phyloP scores from a whole-genome alignment of 2,888 invertebrate species.

The Acrobasis repandana region DNA sequence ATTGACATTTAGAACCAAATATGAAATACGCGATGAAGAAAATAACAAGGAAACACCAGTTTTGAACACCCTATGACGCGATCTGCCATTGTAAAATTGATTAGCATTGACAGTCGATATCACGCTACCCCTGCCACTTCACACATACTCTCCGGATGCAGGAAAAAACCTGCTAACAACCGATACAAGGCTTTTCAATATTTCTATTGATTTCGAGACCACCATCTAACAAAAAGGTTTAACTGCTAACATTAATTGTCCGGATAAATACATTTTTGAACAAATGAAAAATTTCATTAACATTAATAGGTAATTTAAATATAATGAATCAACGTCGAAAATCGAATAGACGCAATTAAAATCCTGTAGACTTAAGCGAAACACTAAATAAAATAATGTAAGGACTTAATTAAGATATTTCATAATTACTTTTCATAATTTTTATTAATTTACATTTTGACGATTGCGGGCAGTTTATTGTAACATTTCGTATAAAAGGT shows the following conservation, averaged over 20 bases:
- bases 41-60: background rate
- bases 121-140: constrained; percentile 16
- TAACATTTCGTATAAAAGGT: background rate
- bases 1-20: no score
- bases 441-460: constrained; percentile 8
- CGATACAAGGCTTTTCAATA: constrained; percentile 2
- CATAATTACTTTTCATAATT: constrained; percentile 16
- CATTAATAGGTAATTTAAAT: background rate
- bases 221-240: background rate
- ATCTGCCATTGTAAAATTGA: constrained; percentile 46
- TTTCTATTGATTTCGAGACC: constrained; percentile 6
- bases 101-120: constrained; percentile 48
- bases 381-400: constrained; percentile 14
- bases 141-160: constrained; percentile 9
- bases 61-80: constrained; percentile 6
- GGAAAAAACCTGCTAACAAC: constrained; percentile 3
- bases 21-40: no score
- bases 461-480: background rate
- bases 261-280: background rate
- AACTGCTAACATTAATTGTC: background rate
- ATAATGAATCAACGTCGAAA: constrained; percentile 7
- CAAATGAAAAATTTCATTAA: background rate
- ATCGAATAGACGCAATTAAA: constrained; percentile 16
- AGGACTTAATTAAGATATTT: constrained; percentile 12
- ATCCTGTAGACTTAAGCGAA: constrained; percentile 4